A percentile compares a stretch with the other conserved stretches of the same genome.
phyloP scores from a whole-genome alignment of 1,140 invertebrate species.

The Cepaea nemoralis region DNA sequence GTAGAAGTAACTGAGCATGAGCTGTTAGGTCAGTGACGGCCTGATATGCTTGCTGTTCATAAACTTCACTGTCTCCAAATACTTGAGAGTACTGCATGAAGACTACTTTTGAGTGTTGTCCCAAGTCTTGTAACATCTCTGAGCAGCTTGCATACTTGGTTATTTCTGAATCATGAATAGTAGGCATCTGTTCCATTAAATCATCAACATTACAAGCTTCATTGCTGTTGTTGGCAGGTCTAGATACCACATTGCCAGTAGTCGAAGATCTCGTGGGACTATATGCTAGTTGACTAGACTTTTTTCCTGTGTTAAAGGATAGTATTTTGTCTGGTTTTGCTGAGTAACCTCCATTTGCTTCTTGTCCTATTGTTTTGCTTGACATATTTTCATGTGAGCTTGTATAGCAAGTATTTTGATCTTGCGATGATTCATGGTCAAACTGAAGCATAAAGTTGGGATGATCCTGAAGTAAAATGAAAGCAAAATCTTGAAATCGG shows the following conservation, averaged over 20 bases:
- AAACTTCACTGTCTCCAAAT: slow-evolving; percentile 22
- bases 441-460: not conserved
- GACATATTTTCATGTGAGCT: not conserved
- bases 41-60: slow-evolving; percentile 29
- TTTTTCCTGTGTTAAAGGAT: not conserved
- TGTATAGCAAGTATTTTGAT: not conserved
- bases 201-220: not conserved
- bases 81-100: slow-evolving; percentile 26
- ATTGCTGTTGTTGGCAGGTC: not conserved
- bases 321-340: not conserved
- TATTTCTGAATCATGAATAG: not conserved
- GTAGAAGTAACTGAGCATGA: slow-evolving; percentile 7
- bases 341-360: not conserved
- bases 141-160: not conserved
- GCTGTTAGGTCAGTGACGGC: not conserved
- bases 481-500: no score
- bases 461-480: not conserved
- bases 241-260: not conserved
- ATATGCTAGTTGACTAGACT: not conserved
- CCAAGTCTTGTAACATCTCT: slow-evolving; percentile 20
- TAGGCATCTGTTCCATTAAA: not conserved
- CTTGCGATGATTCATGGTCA: not conserved
- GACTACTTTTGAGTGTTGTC: slow-evolving; percentile 25
- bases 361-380: not conserved
- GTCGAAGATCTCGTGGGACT: not conserved